phyloP scores from a whole-genome alignment of 2,888 invertebrate species.

The Acholoe squamosa region DNA sequence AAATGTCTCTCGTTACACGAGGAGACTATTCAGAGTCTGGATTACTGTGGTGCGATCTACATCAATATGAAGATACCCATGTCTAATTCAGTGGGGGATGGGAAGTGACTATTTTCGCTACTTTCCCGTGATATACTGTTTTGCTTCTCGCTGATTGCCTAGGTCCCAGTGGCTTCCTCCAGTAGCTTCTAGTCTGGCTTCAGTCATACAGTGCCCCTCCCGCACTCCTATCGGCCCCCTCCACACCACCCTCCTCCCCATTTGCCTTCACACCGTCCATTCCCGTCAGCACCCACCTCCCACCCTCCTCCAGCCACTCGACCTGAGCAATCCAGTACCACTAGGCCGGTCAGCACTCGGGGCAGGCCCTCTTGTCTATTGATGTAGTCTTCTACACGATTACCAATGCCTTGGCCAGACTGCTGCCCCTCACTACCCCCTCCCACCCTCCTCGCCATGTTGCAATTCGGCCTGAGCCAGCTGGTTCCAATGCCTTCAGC shows the following conservation, averaged over 20 bases:
- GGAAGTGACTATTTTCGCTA: too few relatives aligned
- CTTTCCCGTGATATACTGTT: too few relatives aligned
- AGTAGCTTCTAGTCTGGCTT: not conserved
- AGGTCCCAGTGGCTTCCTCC: not conserved
- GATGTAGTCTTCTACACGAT: not conserved
- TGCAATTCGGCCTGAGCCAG: not conserved
- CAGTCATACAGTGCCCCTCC: too few relatives aligned
- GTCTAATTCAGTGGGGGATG: not conserved
- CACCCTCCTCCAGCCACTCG: not conserved
- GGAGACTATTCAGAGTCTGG: too few relatives aligned
- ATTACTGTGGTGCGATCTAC: not conserved
- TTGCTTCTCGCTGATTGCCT: not conserved
- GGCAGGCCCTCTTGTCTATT: conserved; percentile 11
- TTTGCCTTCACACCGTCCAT: not conserved
- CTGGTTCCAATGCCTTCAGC: not conserved
- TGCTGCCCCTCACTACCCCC: not conserved
- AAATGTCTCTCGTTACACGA: too few relatives aligned
- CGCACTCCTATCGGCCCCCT: too few relatives aligned
- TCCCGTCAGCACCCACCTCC: not conserved
- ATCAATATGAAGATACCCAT: conserved; percentile 4
- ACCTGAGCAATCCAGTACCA: not conserved
- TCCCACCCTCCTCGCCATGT: not conserved
- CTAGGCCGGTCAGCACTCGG: not conserved
- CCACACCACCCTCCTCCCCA: too few relatives aligned
- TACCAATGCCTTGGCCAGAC: conserved; percentile 22